Percentiles rank a stretch among this genome's conserved stretches.
phyloP scores from a whole-genome alignment of 30 jellyfish, hydroid and myxozoan species.

The Haliclystus octoradiatus region DNA sequence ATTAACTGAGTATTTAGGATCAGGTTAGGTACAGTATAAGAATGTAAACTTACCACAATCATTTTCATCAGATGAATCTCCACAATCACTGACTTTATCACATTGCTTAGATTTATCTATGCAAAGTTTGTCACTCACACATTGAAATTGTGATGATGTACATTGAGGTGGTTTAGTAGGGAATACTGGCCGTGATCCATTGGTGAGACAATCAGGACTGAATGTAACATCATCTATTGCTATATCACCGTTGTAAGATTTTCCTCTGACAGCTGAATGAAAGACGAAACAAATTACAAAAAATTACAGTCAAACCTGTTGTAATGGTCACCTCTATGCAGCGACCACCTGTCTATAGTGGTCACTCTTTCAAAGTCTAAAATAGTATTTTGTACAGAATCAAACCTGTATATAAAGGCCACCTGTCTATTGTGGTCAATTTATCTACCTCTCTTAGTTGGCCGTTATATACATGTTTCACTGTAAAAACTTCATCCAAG shows the following conservation, averaged over 20 bases:
- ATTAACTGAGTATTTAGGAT: no score
- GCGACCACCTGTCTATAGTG: no score
- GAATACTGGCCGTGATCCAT: slow-evolving; percentile 82
- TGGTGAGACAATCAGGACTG: slow-evolving; percentile 93
- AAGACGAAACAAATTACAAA: background rate
- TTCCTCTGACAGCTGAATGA: slow-evolving; percentile 44
- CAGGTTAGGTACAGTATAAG: no score
- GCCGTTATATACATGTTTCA: no score
- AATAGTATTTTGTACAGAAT: no score
- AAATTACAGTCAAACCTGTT: no score
- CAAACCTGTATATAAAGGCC: no score
- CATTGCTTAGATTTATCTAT: slow-evolving; percentile 34
- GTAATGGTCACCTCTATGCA: no score
- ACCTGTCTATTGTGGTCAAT: no score
- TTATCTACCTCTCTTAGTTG: no score
- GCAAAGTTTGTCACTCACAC: slow-evolving; percentile 50
- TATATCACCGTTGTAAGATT: slow-evolving; percentile 77
- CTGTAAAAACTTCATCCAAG: no score
- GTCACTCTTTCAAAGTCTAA: no score
- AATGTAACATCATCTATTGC: slow-evolving; percentile 89
- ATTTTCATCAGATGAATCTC: slow-evolving; percentile 83
- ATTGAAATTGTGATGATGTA: slow-evolving; percentile 35
- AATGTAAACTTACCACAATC: slow-evolving; percentile 45
- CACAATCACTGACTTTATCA: slow-evolving; percentile 60
- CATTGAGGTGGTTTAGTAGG: slow-evolving; percentile 85